Percentiles rank a stretch among this genome's conserved stretches.
Conservation (phyloP, 2,797 vertebrate genomes). For the Chaenodraco wilsoni region DNA sequence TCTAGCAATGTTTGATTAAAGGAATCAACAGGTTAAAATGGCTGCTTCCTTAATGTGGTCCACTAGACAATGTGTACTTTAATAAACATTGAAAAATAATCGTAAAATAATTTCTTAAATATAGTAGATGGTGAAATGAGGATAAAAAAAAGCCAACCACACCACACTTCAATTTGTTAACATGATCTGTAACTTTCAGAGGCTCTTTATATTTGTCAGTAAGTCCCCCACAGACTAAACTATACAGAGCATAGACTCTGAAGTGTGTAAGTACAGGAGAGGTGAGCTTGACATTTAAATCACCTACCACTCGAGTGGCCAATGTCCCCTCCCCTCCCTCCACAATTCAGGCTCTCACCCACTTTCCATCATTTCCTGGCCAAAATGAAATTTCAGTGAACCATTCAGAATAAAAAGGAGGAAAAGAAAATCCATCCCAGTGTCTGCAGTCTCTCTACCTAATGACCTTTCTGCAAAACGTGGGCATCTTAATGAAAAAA, state of each 20-base stretch:
- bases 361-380: constrained; percentile 60
- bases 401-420: constrained; percentile 52
- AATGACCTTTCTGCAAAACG: constrained; percentile 59
- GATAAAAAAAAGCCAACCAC: background rate
- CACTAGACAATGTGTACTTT: background rate
- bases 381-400: constrained; percentile 75
- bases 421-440: constrained; percentile 63
- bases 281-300: constrained; percentile 45
- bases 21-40: background rate
- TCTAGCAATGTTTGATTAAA: background rate
- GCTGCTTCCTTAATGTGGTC: background rate
- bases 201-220: background rate
- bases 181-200: background rate
- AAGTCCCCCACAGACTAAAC: background rate
- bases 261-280: constrained; percentile 12
- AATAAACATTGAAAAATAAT: background rate
- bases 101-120: background rate
- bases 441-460: constrained; percentile 64
- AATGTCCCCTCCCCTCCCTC: constrained; percentile 18
- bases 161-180: background rate
- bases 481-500: constrained; percentile 36
- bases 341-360: constrained; percentile 35
- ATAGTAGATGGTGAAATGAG: background rate
- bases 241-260: constrained; percentile 1
- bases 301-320: constrained; percentile 35